These are phyloP conservation scores for Stenoptilia bipunctidactyla DNA, from an alignment of 2,888 invertebrate species.

Conservation along the genomic window DNA sequence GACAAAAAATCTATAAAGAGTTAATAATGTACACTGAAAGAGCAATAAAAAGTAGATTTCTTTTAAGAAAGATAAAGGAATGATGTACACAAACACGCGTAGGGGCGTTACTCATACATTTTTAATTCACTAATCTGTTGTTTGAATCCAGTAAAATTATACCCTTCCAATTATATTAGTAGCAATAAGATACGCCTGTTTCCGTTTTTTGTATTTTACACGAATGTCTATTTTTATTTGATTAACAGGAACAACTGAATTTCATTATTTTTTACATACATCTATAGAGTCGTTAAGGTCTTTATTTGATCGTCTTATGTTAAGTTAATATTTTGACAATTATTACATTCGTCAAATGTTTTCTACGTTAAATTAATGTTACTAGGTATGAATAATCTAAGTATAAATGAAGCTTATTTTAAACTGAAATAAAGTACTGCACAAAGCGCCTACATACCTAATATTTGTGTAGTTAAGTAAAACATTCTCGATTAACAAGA, in stretches of 20 bases:
- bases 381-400: too few species aligned
- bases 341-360: neutral
- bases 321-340: neutral
- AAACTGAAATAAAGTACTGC: too few species aligned
- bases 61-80: slow-evolving; percentile 53
- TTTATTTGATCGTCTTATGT: too few species aligned
- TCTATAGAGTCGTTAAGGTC: too few species aligned
- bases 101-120: slow-evolving; percentile 60
- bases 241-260: neutral
- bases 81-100: slow-evolving; percentile 44
- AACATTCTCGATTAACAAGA: too few species aligned
- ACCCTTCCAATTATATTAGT: slow-evolving; percentile 62
- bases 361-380: too few species aligned
- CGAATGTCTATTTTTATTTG: slow-evolving; percentile 1
- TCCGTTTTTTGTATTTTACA: neutral
- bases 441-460: too few species aligned
- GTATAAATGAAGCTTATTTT: too few species aligned
- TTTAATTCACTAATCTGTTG: slow-evolving; percentile 66
- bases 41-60: slow-evolving; percentile 22
- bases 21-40: slow-evolving; percentile 19
- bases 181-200: slow-evolving; percentile 39
- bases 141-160: slow-evolving; percentile 59
- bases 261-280: too few species aligned
- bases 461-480: too few species aligned
- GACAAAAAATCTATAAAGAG: slow-evolving; percentile 28